Evolutionary conservation across 2,888 invertebrate genomes (phyloP).

Genomic region (Hyposoter didymator): DNA sequence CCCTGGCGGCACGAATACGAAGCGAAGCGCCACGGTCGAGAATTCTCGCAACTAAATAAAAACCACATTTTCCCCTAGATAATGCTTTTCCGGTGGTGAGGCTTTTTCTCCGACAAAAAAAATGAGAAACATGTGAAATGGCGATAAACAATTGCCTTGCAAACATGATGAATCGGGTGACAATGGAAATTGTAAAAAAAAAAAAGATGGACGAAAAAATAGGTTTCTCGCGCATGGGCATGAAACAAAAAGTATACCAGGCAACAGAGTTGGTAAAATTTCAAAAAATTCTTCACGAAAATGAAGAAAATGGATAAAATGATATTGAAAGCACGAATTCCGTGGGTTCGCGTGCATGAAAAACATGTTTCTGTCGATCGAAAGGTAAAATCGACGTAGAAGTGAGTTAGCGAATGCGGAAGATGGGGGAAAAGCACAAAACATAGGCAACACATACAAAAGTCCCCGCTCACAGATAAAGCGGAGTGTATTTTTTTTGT

Average conservation of each 20-base stretch:
- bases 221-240: background rate
- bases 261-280: background rate
- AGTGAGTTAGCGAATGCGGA: conserved; percentile 26
- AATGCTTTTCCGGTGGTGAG: conserved; percentile 73
- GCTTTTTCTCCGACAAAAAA: background rate
- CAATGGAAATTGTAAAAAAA: background rate
- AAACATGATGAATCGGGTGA: background rate
- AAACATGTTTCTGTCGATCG: background rate
- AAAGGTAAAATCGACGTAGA: background rate
- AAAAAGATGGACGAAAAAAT: background rate
- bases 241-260: background rate
- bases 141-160: background rate
- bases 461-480: background rate
- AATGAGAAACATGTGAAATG: background rate
- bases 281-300: background rate
- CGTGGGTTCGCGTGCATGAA: background rate
- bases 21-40: conserved; percentile 73
- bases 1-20: background rate
- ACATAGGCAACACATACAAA: background rate
- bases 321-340: background rate
- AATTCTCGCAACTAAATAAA: conserved; percentile 17
- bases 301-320: background rate
- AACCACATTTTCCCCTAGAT: conserved; percentile 32
- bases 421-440: background rate
- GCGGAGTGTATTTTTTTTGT: conserved; percentile 67